Base-by-base conservation (phyloP, 2,797 vertebrate genomes). In the Parambassis ranga region DNA sequence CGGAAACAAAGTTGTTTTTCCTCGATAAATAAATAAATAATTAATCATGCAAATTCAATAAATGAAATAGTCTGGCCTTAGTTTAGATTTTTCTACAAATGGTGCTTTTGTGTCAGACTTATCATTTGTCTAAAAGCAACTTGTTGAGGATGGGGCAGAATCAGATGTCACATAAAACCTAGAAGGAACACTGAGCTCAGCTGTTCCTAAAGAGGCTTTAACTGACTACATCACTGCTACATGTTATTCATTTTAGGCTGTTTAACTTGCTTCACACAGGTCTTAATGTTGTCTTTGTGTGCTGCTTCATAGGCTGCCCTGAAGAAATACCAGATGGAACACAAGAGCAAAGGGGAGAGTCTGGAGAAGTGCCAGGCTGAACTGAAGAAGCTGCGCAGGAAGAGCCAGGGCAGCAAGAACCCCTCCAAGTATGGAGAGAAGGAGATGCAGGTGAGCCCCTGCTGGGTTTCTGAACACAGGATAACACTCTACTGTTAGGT, bases 361-460 rank as follows among this genome's bases (percentile, higher is more conserved):
- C 90, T 99, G 35, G 96, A 98, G 83, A 99, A 98, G 85, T 97
- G 95, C 86, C 96, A 98, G 89, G 94, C 81, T 0, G 97, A 99
- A 85, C 93, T 99, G 88, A 98, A 98, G 92, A 98, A 98, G 23
- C 94, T 99, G 3, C 93, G 96, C 51, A 94, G 97, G 87, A 99
- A 98, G 92, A 98, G 97, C 90, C 97, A 98, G 67, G 96, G 96
- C 62, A 98, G 97, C 92, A 98, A 97, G 89, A 98, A 98, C 83
- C 96, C 97, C 0, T 95, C 97, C 85, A 99, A 98, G 49, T 99
- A 99, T 51, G 95, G 95, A 0, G 96, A 99, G 78, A 98, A 98
- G 90, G 97, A 98, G 88, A 93, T 98, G 90, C 97, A 98, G 97
- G 97, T 99, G 77, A 88, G 91, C 20, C 24, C 20, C 35, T 9